Percentiles rank a stretch among this genome's conserved stretches.
Evolutionary conservation across 2,797 vertebrate species (phyloP).

Genomic region (Enteromius anoplus): DNA sequence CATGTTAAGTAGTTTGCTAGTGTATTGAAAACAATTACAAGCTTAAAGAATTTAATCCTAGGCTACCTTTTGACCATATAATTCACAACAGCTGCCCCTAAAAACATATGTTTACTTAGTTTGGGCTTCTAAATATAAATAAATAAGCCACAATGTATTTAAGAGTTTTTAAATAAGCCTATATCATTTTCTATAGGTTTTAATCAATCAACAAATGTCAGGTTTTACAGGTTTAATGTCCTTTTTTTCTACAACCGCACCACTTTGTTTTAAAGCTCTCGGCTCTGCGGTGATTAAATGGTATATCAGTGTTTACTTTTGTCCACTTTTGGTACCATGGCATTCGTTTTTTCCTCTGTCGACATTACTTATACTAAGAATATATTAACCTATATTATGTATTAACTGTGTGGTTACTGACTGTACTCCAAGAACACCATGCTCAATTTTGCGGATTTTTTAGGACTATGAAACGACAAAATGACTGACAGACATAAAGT

Average conservation of each 20-base stretch:
- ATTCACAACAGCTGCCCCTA: neutral
- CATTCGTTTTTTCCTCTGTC: neutral
- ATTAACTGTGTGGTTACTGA: neutral
- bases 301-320: neutral
- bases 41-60: neutral
- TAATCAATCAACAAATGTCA: too few relatives aligned
- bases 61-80: neutral
- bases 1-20: neutral
- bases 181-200: neutral
- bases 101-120: neutral
- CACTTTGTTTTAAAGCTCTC: neutral
- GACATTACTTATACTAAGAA: neutral
- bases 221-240: too few relatives aligned
- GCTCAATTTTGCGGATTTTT: neutral
- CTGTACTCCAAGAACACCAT: neutral
- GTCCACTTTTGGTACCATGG: neutral
- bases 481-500: constrained; percentile 2
- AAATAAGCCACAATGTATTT: neutral
- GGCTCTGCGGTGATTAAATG: neutral
- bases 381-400: neutral
- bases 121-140: neutral
- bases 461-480: neutral
- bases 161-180: neutral
- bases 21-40: neutral
- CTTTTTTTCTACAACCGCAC: neutral